Percentiles rank a stretch among this genome's conserved stretches.
Conservation (phyloP, 2,797 vertebrate genomes). For the Iguana delicatissima region DNA sequence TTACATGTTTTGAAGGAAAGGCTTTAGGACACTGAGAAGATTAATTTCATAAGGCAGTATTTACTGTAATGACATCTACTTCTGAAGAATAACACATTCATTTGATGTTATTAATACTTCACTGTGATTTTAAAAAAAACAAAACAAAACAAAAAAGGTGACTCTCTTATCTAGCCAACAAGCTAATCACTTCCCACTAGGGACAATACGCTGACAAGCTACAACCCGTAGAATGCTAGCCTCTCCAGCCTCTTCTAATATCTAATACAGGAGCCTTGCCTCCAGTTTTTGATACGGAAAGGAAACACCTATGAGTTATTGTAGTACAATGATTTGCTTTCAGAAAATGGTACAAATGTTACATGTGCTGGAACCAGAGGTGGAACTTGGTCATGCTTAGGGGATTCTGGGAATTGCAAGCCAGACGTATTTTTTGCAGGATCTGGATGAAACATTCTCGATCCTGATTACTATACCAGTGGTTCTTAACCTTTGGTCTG, state of each 20-base stretch:
- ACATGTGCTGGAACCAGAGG: no score
- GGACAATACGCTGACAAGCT: not conserved
- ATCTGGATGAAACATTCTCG: no score
- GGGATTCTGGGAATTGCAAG: no score
- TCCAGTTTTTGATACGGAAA: not conserved
- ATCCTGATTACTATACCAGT: not conserved
- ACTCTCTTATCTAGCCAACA: not conserved
- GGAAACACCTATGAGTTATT: not conserved
- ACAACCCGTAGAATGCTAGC: not conserved
- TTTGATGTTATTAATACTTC: constrained; percentile 20
- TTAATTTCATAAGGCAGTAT: not conserved
- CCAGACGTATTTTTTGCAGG: no score
- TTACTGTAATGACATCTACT: not conserved
- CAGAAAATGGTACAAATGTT: not conserved
- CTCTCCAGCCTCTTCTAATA: not conserved
- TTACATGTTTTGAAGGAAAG: constrained; percentile 5
- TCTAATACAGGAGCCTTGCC: not conserved
- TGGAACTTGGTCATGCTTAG: no score
- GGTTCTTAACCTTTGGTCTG: no score
- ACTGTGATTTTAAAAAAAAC: not conserved
- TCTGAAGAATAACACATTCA: constrained; percentile 26
- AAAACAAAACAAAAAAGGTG: not conserved
- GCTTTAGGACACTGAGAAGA: constrained; percentile 33
- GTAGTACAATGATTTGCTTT: not conserved
- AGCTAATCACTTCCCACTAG: not conserved